Evolutionary conservation across 35 echinoderm and acorn worm species (phyloP), one percentile per base, ranked within the genome.

Genomic region (Amphiura filiformis): DNA sequence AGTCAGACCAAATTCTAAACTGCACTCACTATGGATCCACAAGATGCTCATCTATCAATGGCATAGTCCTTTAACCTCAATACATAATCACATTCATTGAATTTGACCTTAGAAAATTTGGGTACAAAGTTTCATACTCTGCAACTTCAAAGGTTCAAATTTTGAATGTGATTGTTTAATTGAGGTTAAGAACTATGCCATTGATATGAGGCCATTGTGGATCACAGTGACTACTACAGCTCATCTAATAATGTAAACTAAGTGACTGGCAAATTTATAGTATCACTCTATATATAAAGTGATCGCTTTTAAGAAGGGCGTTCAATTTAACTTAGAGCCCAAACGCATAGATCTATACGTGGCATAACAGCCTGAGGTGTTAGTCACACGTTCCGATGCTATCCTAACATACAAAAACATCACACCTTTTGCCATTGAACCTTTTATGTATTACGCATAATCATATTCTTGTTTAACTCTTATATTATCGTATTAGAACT

Each of bases 221-320:
- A n/a, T n/a, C n/a, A n/a, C n/a, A n/a, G n/a, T 20, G 44, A 7
- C 20, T 20, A 52, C 44, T 11, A 70, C 61, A 70, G 7, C 61
- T 70, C 61, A 70, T 70, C 26, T 26, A 18, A 30, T 26, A 70
- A 70, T 70, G 61, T 70, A 70, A 70, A 70, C 61, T 4, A 20
- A 11, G 61, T 4, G 61, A 70, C 61, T 70, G 7, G 61, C 61
- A 70, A 70, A 70, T 70, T 26, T 70, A n/a, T n/a, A 4, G 26
- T 23, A 70, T 70, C 28, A 30, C 61, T 70, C 61, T 52, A 20
- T 7, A 52, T 11, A 52, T n/a, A 47, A 47, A 47, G 41, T 47
- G 61, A 70, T 70, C 61, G 15, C 61, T 30, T 70, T 70, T 70
- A 70, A 70, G 61, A n/a, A 70, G 61, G n/a, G 61, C 61, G 61